phyloP scores from a whole-genome alignment of 2,113 vertebrate species.

The Mirza zaza region DNA sequence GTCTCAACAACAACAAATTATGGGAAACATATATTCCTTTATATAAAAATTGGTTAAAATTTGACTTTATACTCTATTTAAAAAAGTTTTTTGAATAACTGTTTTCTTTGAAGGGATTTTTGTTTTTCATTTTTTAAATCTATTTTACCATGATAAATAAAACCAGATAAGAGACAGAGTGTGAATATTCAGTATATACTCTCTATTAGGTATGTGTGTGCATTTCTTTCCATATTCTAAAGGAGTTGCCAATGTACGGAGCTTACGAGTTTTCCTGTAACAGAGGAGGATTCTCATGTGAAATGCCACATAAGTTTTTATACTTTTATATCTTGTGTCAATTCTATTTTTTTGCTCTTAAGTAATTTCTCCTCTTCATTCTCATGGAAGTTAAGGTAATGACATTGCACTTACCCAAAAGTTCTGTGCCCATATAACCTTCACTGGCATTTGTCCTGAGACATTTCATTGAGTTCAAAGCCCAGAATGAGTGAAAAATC shows the following conservation, averaged over 20 bases:
- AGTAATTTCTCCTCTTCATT: neutral
- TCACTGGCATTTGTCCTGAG: neutral
- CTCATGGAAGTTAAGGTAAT: neutral
- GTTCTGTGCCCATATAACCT: neutral
- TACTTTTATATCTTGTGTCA: neutral
- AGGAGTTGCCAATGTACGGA: neutral
- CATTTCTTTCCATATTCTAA: neutral
- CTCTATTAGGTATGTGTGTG: fast-evolving
- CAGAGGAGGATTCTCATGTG: neutral
- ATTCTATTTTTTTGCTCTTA: neutral
- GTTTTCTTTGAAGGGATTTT: constrained; percentile 14
- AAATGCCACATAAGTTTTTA: neutral
- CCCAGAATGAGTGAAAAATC: neutral
- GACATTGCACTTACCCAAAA: neutral
- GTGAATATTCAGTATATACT: neutral
- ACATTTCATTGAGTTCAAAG: neutral
- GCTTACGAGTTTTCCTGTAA: neutral
- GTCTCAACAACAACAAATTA: neutral
- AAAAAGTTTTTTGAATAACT: neutral
- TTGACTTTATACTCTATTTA: neutral
- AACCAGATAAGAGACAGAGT: neutral
- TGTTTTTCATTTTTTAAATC: neutral
- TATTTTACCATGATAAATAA: neutral
- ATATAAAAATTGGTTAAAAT: neutral
- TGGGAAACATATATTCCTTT: neutral